phyloP scores from a whole-genome alignment of 2,113 vertebrate genomes.

The Hippopotamus amphibius region DNA sequence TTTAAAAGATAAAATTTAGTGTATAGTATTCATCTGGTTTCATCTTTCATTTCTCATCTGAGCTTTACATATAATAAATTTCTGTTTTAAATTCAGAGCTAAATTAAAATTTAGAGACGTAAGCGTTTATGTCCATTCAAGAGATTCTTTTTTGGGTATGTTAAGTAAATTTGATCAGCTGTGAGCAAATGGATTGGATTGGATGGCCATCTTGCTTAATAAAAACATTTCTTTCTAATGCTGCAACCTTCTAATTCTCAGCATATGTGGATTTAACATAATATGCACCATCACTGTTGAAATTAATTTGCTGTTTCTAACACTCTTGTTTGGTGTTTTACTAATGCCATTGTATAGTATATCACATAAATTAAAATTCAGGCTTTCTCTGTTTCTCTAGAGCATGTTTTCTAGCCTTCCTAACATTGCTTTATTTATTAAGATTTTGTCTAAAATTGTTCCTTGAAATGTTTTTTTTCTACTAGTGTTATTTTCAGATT shows the following conservation, averaged over 20 bases:
- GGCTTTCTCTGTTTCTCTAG: conserved; percentile 69
- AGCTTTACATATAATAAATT: conserved; percentile 36
- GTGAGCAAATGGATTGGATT: conserved; percentile 55
- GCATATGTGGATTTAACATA: conserved; percentile 62
- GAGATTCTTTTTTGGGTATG: conserved; percentile 50
- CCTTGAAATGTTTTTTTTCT: conserved; percentile 64
- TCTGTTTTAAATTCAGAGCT: conserved; percentile 54
- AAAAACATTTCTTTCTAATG: conserved; percentile 71
- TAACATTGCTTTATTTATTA: conserved; percentile 71
- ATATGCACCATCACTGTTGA: conserved; percentile 61
- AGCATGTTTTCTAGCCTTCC: conserved; percentile 76
- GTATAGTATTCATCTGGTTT: conserved; percentile 52
- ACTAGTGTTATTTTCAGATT: conserved; percentile 56
- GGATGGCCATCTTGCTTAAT: conserved; percentile 51
- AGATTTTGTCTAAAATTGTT: conserved; percentile 72
- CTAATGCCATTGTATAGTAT: conserved; percentile 68
- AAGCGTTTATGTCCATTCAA: conserved; percentile 11
- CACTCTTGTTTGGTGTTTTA: conserved; percentile 58
- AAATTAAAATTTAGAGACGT: conserved; percentile 60
- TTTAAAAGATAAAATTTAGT: conserved; percentile 55
- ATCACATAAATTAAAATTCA: conserved; percentile 63
- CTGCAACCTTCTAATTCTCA: conserved; percentile 71
- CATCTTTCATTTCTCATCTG: conserved; percentile 54
- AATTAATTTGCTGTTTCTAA: conserved; percentile 76
- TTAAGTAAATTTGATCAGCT: conserved; percentile 44